These are phyloP conservation scores for Psilopogon haemacephalus DNA, from an alignment of 2,113 vertebrate species.

Conservation along the genomic window DNA sequence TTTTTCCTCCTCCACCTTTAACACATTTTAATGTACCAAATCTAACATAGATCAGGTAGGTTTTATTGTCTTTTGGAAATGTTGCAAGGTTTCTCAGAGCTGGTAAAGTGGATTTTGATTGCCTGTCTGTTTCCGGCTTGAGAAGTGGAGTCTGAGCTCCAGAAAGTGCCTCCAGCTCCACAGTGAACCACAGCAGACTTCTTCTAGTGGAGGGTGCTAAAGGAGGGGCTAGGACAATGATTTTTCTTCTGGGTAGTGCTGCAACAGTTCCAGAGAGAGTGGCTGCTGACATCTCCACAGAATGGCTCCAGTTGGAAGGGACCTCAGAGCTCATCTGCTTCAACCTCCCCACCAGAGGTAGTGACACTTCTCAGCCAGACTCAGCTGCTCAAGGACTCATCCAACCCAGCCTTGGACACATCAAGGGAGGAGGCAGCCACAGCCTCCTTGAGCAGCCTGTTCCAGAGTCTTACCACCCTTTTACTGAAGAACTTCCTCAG, in stretches of 20 bases:
- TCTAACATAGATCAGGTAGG: constrained; percentile 71
- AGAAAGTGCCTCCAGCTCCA: neutral
- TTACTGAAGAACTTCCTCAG: too few species aligned
- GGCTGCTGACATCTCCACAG: neutral
- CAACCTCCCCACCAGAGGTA: too few species aligned
- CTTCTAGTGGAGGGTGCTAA: neutral
- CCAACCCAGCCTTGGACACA: too few species aligned
- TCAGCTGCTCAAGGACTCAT: too few species aligned
- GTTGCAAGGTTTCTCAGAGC: neutral
- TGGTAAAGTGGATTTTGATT: constrained; percentile 31
- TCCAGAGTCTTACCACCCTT: too few species aligned
- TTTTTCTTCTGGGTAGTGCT: neutral
- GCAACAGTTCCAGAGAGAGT: neutral
- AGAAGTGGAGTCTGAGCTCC: neutral
- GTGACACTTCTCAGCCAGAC: too few species aligned
- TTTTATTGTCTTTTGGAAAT: constrained; percentile 62
- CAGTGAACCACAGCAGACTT: neutral
- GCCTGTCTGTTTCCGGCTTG: neutral
- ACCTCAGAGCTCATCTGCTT: too few species aligned
- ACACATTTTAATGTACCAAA: constrained; percentile 74
- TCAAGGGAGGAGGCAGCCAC: too few species aligned
- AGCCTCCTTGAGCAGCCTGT: too few species aligned
- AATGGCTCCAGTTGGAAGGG: too few species aligned
- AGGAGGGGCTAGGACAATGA: neutral
- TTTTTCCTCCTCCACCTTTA: constrained; percentile 78